Base-by-base conservation (phyloP, 2,797 vertebrate species). In the Gadopsis bispinosus region DNA sequence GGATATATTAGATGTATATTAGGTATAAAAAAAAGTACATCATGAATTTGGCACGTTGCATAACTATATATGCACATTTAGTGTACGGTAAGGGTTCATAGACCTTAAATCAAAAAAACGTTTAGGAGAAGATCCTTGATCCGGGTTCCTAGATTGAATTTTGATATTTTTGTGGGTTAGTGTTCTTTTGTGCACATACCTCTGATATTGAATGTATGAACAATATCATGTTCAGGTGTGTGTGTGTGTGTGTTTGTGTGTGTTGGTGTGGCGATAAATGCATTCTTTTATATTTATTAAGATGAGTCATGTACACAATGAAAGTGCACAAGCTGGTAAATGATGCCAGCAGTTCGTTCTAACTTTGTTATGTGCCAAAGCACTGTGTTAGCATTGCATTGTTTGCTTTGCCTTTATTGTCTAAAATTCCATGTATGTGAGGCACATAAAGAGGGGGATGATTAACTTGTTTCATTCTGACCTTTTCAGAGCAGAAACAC, bases 381-480 rank as follows among this genome's bases (percentile, higher is more conserved):
- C 1, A 1, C 35, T 16, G 3, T 6, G 37, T 63, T 45, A 50
- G 37, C 26, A 5, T 59, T 59, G 10, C 22, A 17, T 61, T 26
- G 5, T 71, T 74, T 74, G 17, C 41, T 63, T 80, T 65, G 41
- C 19, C 7, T 66, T 58, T n/a, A 51, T 26, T 17, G 26, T 71
- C 43, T 45, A 7, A 14, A 50, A 45, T 20, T 62, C 14, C 39
- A 47, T 7, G 35, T 20, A 35, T 64, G 31, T 67, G 48, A 64
- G 35, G 17, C 39, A 37, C 45, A 35, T 31, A 50, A 56, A 55
- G 12, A 54, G n/a, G 59, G 33, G 13, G 6, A 63, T 67, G 43
- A 75, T 81, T 69, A 71, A 41, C 61, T 71, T 16, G 39, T 78
- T 80, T 71, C 29, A 65, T 29, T 67, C 22, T 81, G 75, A 83